Base-by-base conservation (phyloP, 2,797 vertebrate species). In the Melanotaenia boesemani region DNA sequence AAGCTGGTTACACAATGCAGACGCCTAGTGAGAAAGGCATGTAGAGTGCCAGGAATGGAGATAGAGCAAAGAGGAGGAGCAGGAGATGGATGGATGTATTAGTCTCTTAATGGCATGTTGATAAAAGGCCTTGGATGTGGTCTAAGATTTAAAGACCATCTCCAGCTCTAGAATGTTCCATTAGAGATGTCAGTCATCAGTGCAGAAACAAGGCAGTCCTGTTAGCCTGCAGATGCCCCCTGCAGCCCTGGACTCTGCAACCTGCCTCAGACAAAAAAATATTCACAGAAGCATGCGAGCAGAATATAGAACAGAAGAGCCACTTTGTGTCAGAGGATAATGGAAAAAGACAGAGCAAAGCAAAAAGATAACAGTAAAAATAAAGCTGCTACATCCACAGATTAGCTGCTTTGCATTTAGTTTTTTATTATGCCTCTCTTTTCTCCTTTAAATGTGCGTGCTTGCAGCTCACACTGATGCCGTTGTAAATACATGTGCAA, bases 1-100 rank as follows among this genome's bases (percentile, higher is more conserved):
- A 88, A 87, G 81, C 86, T 68, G 74, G 87, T 94, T 94, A 92
- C 90, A 94, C 92, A 94, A 93, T 86, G 57, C 92, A 91, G 89
- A 87, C 78, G 70, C 84, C 76, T 50, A 22, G 86, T 70, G 81
- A 91, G 85, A 80, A 71, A 88, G 86, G 80, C 83, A 86, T 78
- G 85, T 77, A 70, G 75, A 92, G 89, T 87, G 88, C 81, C 77
- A 60, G 85, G 87, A 90, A 86, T 81, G 84, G 81, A 88, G 89
- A 90, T 86, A 88, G 76, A 88, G 74, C 6, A 41, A 67, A 74
- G 67, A 77, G 78, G 79, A 86, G 84, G 76, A 79, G 80, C 64
- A 52, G 76, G 85, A 88, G 90, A 90, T 77, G 81, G 87, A 91
- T 92, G 88, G 81, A 88, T 80, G 85, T 89, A 87, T 93, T 88